These are phyloP conservation scores for Watsonalla cultraria DNA, from an alignment of 2,888 invertebrate species.

Conservation along the genomic window DNA sequence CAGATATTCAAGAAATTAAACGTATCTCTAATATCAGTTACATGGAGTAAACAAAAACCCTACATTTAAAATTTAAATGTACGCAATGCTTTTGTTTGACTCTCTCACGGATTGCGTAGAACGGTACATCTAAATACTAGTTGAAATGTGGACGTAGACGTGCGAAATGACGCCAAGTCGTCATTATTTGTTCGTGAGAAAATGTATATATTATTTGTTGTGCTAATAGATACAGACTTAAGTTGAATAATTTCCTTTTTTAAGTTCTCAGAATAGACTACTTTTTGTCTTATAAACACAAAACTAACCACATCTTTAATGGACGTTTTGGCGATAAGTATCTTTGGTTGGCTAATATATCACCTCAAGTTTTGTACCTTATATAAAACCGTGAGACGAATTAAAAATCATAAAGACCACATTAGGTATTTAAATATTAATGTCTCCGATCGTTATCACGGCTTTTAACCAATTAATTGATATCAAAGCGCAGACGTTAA, in stretches of 20 bases:
- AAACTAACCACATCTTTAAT: too few relatives aligned
- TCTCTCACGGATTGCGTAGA: slow-evolving; percentile 62
- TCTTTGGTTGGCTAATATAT: too few relatives aligned
- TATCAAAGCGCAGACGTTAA: not conserved
- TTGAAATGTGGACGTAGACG: slow-evolving; percentile 31
- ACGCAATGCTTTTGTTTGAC: slow-evolving; percentile 53
- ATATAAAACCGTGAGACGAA: too few relatives aligned
- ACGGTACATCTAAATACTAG: slow-evolving; percentile 53
- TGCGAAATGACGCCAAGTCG: slow-evolving; percentile 44
- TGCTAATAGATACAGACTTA: not conserved
- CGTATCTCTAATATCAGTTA: too few relatives aligned
- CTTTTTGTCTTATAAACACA: too few relatives aligned
- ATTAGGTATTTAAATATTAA: not conserved
- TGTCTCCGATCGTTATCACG: not conserved
- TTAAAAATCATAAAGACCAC: not conserved
- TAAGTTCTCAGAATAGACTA: not conserved
- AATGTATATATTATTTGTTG: slow-evolving; percentile 23
- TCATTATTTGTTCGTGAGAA: slow-evolving; percentile 41
- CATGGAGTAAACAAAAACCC: too few relatives aligned
- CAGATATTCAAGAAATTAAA: too few relatives aligned
- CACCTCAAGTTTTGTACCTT: too few relatives aligned
- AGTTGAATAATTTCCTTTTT: not conserved
- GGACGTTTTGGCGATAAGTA: too few relatives aligned
- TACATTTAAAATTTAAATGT: slow-evolving; percentile 41
- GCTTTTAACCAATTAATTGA: slow-evolving; percentile 1